These are phyloP conservation scores for Leptura quadrifasciata DNA, from an alignment of 2,888 invertebrate species.

Conservation along the genomic window DNA sequence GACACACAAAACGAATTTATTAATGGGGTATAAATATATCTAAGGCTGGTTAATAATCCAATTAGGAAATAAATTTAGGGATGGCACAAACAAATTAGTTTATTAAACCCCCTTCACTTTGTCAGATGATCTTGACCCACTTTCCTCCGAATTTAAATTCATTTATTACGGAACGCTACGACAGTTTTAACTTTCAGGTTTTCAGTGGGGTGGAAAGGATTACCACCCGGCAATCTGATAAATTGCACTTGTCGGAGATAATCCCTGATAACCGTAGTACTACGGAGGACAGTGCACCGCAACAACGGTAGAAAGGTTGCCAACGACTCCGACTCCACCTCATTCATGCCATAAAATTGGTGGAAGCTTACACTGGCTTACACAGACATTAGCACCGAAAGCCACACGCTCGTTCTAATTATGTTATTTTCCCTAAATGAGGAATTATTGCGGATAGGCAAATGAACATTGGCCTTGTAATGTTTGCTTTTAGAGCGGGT, in stretches of 20 bases:
- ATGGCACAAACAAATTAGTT: not conserved
- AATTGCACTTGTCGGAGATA: not conserved
- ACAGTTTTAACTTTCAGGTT: not conserved
- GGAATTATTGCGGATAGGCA: not conserved
- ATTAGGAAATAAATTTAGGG: constrained; percentile 1
- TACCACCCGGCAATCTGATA: not conserved
- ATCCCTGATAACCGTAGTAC: not conserved
- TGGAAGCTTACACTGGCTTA: not conserved
- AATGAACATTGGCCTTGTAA: too few species aligned
- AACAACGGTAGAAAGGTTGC: not conserved
- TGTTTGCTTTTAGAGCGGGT: too few species aligned
- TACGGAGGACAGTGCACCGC: not conserved
- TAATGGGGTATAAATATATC: not conserved
- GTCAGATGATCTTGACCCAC: not conserved
- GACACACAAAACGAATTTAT: not conserved
- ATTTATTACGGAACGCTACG: not conserved
- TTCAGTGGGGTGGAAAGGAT: not conserved
- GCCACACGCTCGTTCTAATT: not conserved
- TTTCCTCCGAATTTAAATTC: not conserved
- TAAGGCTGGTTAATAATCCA: not conserved
- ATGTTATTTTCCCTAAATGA: not conserved
- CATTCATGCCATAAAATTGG: not conserved
- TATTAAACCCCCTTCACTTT: not conserved
- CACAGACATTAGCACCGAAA: not conserved
- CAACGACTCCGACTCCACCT: not conserved